Evolutionary conservation across 2,888 invertebrate species (phyloP), one percentile per base, ranked within the genome.

Genomic region (Xestobium rufovillosum): DNA sequence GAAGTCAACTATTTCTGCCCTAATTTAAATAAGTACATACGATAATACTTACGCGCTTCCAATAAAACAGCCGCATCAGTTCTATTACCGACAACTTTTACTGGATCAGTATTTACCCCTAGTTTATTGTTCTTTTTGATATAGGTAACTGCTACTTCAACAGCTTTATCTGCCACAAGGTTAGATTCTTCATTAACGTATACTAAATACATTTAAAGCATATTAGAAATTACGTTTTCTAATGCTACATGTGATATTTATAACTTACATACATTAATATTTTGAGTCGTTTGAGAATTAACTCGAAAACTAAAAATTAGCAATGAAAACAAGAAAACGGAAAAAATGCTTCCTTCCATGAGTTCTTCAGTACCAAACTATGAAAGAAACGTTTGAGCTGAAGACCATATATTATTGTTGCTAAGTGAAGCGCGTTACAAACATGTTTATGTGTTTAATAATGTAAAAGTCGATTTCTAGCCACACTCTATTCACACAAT

Each of bases 151-250:
- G 79, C 82, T 12, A 81, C 80, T 49, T 81, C 79, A 31, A 83
- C 71, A 2, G 83, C 75, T 59, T 78, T 78, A 45, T 79, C 76
- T 3, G 83, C 83, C 14, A 80, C 69, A 31, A 76, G 73, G 58
- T 84, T 83, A 38, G 75, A 76, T 55, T 80, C 79, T 61, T 85
- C 84, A 55, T 83, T 84, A 32, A 84, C 76, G 52, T 78, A 74
- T 57, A 84, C 84, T 83, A 59, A 11, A 61, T 59, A 19, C n/a
- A n/a, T 19, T 6, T n/a, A 19, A n/a, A 19, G n/a, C 6, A 19
- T 19, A 14, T 14, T 14, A 15, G 14, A 8, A 27, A 30, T 14
- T 34, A 12, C 19, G 44, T 42, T 39, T 37, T 34, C 41, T 39
- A 26, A 32, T 30, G 26, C n/a, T 47, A n/a, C n/a, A n/a, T n/a